Percentiles rank a stretch among this genome's conserved stretches.
phyloP scores from a whole-genome alignment of 2,113 vertebrate species.

The Phylloscopus trochilus region DNA sequence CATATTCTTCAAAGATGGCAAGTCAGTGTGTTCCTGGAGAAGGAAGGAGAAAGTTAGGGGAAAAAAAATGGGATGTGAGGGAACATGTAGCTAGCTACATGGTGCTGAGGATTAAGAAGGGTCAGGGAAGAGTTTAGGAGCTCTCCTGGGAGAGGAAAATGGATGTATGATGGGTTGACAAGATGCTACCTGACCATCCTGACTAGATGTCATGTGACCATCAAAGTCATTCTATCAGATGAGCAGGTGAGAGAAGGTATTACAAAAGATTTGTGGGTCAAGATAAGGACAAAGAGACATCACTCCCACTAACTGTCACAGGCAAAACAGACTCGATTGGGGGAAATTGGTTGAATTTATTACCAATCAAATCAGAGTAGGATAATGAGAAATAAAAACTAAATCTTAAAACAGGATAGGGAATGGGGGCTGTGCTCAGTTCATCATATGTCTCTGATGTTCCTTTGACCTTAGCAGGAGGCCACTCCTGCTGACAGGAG shows the following conservation, averaged over 20 bases:
- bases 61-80: accelerated
- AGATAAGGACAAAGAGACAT: neutral
- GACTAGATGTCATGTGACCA: accelerated
- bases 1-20: neutral
- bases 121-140: neutral
- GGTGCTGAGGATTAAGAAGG: neutral
- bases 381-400: neutral
- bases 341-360: neutral
- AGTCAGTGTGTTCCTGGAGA: neutral
- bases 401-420: neutral
- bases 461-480: neutral
- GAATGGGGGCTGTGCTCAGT: neutral
- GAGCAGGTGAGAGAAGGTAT: neutral
- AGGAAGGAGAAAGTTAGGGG: neutral
- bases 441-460: accelerated
- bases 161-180: neutral
- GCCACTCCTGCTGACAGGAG: neutral
- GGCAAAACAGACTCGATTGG: neutral
- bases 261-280: neutral
- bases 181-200: accelerated
- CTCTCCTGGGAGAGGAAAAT: neutral
- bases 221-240: neutral
- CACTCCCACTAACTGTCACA: neutral
- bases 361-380: neutral
- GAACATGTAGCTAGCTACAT: neutral